phyloP scores from a whole-genome alignment of 1,140 invertebrate species.

The Aphidius gifuensis region DNA sequence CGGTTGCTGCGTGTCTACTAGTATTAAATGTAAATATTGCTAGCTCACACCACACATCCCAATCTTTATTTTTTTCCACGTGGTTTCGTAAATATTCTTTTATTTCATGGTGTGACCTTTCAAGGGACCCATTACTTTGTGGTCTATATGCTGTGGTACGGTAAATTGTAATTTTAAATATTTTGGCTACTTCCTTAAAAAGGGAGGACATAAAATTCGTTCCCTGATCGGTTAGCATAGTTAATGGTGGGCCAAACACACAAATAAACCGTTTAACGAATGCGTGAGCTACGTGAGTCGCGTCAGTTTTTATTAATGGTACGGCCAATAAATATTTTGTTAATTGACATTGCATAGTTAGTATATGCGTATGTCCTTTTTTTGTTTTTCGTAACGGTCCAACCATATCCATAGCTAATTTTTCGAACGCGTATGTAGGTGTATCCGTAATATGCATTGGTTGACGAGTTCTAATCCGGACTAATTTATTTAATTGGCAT shows the following conservation, averaged over 20 bases:
- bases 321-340: constrained; percentile 32
- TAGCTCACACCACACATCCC: constrained; percentile 12
- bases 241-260: constrained; percentile 30
- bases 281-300: constrained; percentile 27
- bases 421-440: constrained; percentile 21
- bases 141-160: constrained; percentile 35
- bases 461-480: constrained; percentile 9
- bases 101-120: constrained; percentile 33
- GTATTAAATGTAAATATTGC: constrained; percentile 19
- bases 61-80: constrained; percentile 1
- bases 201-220: constrained; percentile 32
- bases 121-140: constrained; percentile 33
- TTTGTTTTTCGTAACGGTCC: constrained; percentile 16
- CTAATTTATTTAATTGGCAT: constrained; percentile 27
- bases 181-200: constrained; percentile 29
- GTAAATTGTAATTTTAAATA: constrained; percentile 32
- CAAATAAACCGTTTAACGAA: constrained; percentile 30
- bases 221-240: constrained; percentile 36
- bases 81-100: constrained; percentile 26
- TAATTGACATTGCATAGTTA: constrained; percentile 34
- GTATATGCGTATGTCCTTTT: constrained; percentile 22
- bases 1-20: constrained; percentile 9
- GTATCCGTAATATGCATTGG: constrained; percentile 26
- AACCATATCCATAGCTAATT: constrained; percentile 23
- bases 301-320: constrained; percentile 25